Percentiles rank a stretch among this genome's conserved stretches.
Conservation (phyloP, 2,113 vertebrate species). For the Lophura nycthemera region DNA sequence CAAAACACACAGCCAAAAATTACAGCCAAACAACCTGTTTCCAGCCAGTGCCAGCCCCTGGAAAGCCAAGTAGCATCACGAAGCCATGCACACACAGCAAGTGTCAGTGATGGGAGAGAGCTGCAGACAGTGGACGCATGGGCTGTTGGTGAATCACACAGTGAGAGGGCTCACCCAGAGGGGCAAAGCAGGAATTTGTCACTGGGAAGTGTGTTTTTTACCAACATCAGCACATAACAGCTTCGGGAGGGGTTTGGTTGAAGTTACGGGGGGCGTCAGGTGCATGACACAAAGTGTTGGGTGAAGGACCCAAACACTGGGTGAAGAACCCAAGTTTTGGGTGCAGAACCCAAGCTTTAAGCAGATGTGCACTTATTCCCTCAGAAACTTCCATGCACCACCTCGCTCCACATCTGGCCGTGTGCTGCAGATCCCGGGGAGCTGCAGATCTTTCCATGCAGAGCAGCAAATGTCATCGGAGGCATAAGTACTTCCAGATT, state of each 20-base stretch:
- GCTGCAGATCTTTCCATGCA: fast-evolving
- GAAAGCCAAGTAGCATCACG: not conserved
- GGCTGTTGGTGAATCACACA: not conserved
- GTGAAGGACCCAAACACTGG: not conserved
- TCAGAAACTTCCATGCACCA: fast-evolving
- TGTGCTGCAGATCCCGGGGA: not conserved
- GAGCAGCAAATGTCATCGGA: not conserved
- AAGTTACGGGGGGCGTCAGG: not conserved
- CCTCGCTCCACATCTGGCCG: fast-evolving
- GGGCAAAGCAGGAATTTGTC: not conserved
- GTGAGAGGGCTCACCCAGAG: not conserved
- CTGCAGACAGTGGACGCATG: not conserved
- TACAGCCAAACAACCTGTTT: not conserved
- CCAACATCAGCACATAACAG: not conserved
- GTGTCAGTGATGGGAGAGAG: not conserved
- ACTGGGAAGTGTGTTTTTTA: not conserved
- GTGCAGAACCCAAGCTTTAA: too few species aligned
- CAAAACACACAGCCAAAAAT: not conserved
- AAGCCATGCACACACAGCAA: not conserved
- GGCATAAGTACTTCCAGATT: not conserved
- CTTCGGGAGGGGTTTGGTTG: not conserved
- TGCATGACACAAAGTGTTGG: not conserved
- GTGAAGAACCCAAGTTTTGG: not conserved
- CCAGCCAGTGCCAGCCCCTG: not conserved
- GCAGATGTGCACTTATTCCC: not conserved